Evolutionary conservation across 2,113 vertebrate species (phyloP), one percentile per base, ranked within the genome.

Genomic region (Sorex fumeus): DNA sequence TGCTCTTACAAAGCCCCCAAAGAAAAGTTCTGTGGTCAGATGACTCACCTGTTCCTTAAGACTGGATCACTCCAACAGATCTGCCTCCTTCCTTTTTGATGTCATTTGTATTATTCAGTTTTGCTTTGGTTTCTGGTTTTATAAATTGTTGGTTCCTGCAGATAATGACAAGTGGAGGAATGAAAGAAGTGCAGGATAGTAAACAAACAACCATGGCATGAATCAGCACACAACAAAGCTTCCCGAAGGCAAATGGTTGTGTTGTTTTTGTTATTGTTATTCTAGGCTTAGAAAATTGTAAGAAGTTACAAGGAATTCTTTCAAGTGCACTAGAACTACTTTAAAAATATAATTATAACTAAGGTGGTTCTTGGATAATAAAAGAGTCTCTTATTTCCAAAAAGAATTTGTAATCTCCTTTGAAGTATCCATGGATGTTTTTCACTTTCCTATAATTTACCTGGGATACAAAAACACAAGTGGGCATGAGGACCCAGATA

Each of bases 121-220:
- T 87, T 80, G 45, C 34, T 80, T 79, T 90, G 82, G 79, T 75
- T 84, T 90, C 76, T 86, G 45, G 70, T 71, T 94, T 88, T 84
- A 57, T 3, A 53, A 69, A 90, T n/a, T 28, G 19, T 88, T 66
- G 74, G 70, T 72, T 91, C 53, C 93, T 90, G 69, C 16, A 50
- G 64, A 88, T 76, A 74, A 93, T 67, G 40, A 83, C 45, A 93
- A 86, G 83, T 1, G 21, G 19, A 60, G 25, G 60, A 69, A 82
- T 83, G 74, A 84, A 84, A 80, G 32, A 92, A 78, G 47, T 8
- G 19, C 8, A 72, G 19, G 18, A 57, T 25, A 50, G 71, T 32
- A 23, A 76, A 53, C 4, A 71, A 84, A 69, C 30, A 80, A 47
- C 13, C 16, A 23, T 13, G 36, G 25, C 11, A 23, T 36, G 19